These are phyloP conservation scores for Litoditis marina DNA, from an alignment of 2,888 invertebrate species.

Conservation along the genomic window DNA sequence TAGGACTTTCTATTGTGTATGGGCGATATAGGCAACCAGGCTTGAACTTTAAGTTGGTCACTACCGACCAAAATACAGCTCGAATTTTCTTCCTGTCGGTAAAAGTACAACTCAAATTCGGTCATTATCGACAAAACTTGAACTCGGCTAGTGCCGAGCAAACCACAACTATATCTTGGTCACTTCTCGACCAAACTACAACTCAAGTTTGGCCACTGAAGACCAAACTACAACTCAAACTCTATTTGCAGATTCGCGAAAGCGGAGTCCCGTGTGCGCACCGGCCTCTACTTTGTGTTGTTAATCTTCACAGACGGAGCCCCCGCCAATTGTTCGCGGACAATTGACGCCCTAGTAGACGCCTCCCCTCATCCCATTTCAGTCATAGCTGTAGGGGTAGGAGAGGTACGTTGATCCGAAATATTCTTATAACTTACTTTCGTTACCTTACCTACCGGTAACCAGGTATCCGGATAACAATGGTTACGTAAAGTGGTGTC, in stretches of 20 bases:
- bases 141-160: too few relatives aligned
- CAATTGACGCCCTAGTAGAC: slow-evolving; percentile 48
- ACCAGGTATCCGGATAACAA: too few relatives aligned
- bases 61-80: too few relatives aligned
- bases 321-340: slow-evolving; percentile 28
- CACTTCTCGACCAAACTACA: neutral
- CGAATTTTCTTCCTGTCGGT: too few relatives aligned
- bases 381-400: slow-evolving; percentile 47
- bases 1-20: too few relatives aligned
- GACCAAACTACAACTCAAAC: neutral
- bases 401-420: slow-evolving; percentile 12
- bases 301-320: slow-evolving; percentile 56
- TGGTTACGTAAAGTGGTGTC: too few relatives aligned
- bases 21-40: too few relatives aligned
- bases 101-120: too few relatives aligned
- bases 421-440: neutral
- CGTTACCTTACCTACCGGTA: too few relatives aligned
- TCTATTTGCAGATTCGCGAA: slow-evolving; percentile 47
- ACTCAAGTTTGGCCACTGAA: neutral
- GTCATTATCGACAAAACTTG: too few relatives aligned
- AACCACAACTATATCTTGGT: neutral
- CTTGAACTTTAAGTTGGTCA: too few relatives aligned
- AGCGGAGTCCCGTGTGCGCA: slow-evolving; percentile 37
- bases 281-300: slow-evolving; percentile 48
- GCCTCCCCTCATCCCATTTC: slow-evolving; percentile 51